Evolutionary conservation across 2,888 invertebrate genomes (phyloP).

Genomic region (Lepidonotus clava): DNA sequence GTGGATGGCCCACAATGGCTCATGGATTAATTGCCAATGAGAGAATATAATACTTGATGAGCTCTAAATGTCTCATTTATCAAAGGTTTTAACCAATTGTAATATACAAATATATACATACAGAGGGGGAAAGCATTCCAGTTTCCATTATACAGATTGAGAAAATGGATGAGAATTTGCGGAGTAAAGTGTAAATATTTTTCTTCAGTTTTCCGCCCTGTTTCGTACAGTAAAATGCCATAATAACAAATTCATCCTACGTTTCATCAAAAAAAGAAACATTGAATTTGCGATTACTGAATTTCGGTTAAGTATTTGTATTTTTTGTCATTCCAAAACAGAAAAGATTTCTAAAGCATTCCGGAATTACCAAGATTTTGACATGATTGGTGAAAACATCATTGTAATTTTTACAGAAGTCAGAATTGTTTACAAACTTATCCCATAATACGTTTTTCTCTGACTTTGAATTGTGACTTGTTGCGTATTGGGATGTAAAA

Average conservation of each 20-base stretch:
- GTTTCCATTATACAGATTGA: too few species aligned
- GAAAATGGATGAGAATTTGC: too few species aligned
- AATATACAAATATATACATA: slow-evolving; percentile 20
- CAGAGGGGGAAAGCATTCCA: slow-evolving; percentile 4
- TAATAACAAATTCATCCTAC: too few species aligned
- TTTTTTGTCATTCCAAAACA: too few species aligned
- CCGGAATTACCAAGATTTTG: too few species aligned
- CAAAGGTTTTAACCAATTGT: slow-evolving; percentile 2
- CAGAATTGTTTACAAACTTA: not conserved
- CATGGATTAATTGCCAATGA: not conserved
- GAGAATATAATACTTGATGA: not conserved
- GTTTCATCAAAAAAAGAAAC: too few species aligned
- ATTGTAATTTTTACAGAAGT: not conserved
- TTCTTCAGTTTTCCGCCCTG: not conserved
- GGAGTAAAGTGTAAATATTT: slow-evolving; percentile 20
- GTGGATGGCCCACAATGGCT: not conserved
- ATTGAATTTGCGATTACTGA: too few species aligned
- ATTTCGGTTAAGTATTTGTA: too few species aligned
- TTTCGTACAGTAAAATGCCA: not conserved
- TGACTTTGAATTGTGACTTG: not conserved
- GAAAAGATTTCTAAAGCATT: too few species aligned
- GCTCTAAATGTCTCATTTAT: not conserved
- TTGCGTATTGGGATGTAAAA: slow-evolving; percentile 3
- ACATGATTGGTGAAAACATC: not conserved
- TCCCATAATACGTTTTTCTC: not conserved